phyloP scores from a whole-genome alignment of 2,888 invertebrate genomes.

The Aspidapion aeneum region DNA sequence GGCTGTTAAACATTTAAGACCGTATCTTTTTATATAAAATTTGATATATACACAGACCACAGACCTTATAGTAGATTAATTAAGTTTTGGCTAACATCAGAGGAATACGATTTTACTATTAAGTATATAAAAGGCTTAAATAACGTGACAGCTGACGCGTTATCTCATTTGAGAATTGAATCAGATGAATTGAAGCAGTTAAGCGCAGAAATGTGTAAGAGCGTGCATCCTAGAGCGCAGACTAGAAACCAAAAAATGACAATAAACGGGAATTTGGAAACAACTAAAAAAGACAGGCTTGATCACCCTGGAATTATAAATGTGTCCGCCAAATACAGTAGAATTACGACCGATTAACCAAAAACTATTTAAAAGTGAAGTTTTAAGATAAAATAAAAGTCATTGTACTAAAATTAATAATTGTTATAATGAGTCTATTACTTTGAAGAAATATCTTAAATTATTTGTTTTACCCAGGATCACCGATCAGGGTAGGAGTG shows the following conservation, averaged over 20 bases:
- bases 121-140: too few relatives aligned
- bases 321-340: conserved; percentile 7
- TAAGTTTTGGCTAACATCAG: not conserved
- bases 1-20: not conserved
- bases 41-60: not conserved
- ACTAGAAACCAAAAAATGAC: not conserved
- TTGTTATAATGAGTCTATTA: not conserved
- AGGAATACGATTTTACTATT: not conserved
- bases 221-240: not conserved
- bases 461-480: conserved; percentile 3
- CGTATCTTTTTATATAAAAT: not conserved
- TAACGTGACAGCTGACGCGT: too few relatives aligned
- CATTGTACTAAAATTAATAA: not conserved
- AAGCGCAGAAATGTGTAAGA: not conserved
- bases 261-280: not conserved
- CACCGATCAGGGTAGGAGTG: conserved; percentile 13
- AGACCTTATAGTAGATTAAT: not conserved
- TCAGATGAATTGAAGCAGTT: not conserved
- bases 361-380: not conserved
- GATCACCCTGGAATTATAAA: conserved; percentile 21
- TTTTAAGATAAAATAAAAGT: not conserved
- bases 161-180: not conserved
- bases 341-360: conserved; percentile 9
- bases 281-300: conserved; percentile 14
- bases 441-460: not conserved